Evolutionary conservation across 1,140 invertebrate genomes (phyloP).

Genomic region (Drosophila ficusphila): DNA sequence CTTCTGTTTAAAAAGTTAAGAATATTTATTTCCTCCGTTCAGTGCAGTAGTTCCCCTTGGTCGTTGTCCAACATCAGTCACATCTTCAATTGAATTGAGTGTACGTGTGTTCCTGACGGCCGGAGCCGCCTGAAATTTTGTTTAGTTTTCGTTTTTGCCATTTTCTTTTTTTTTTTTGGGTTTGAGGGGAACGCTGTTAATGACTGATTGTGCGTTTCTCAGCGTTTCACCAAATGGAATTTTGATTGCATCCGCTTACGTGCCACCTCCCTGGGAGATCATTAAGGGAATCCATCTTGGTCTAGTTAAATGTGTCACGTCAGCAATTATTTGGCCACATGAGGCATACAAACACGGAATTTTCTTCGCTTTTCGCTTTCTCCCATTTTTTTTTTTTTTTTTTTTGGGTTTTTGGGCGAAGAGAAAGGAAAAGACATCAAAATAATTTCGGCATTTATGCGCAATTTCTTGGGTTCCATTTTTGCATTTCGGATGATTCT

Average conservation of each 20-base stretch:
- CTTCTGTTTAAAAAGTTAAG: no score
- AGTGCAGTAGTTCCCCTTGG: slow-evolving; percentile 23
- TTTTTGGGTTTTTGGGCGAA: background rate
- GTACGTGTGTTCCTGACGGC: slow-evolving; percentile 33
- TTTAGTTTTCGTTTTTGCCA: slow-evolving; percentile 42
- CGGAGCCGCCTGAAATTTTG: slow-evolving; percentile 37
- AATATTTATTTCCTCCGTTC: no score
- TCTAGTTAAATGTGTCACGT: slow-evolving; percentile 61
- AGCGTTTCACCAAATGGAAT: slow-evolving; percentile 74
- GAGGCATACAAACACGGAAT: slow-evolving; percentile 31
- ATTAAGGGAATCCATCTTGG: slow-evolving; percentile 46
- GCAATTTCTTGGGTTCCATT: slow-evolving; percentile 52
- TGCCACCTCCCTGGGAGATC: slow-evolving; percentile 50
- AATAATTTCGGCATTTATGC: slow-evolving; percentile 65
- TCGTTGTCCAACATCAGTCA: slow-evolving; percentile 35
- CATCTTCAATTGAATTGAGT: slow-evolving; percentile 59
- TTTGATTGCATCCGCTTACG: slow-evolving; percentile 82
- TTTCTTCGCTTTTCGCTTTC: background rate
- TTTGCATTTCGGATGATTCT: slow-evolving; percentile 61
- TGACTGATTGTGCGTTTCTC: slow-evolving; percentile 79
- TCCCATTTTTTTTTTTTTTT: background rate
- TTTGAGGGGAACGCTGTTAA: slow-evolving; percentile 49
- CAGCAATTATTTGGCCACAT: slow-evolving; percentile 63
- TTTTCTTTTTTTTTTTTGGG: slow-evolving; percentile 7
- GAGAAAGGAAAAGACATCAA: slow-evolving; percentile 37